These are phyloP conservation scores for Gryllus bimaculatus DNA, from an alignment of 1,140 invertebrate species.

Conservation along the genomic window DNA sequence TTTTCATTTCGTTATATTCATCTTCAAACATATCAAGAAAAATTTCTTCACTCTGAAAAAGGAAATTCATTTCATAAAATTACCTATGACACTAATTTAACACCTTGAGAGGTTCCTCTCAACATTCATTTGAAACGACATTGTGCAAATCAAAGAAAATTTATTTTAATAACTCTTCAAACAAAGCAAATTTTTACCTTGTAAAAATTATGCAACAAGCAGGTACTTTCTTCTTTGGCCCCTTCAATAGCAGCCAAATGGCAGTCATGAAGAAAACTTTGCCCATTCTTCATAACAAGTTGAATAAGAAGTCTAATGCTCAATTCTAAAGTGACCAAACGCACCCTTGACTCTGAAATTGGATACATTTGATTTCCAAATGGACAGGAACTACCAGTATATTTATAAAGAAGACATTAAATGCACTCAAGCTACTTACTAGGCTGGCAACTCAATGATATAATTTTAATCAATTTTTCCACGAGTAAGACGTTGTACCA, in stretches of 20 bases:
- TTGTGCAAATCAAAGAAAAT: no score
- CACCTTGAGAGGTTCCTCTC: neutral
- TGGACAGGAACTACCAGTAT: neutral
- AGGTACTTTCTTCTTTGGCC: constrained; percentile 75
- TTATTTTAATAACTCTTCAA: no score
- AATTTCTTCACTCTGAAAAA: constrained; percentile 80
- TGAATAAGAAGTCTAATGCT: constrained; percentile 64
- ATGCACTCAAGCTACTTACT: constrained; percentile 38
- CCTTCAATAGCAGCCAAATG: constrained; percentile 63
- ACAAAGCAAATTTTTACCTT: constrained; percentile 46
- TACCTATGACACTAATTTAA: neutral
- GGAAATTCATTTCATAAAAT: neutral
- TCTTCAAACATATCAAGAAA: constrained; percentile 99
- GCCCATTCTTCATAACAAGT: constrained; percentile 43
- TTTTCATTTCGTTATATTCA: constrained; percentile 87
- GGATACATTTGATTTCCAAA: constrained; percentile 24
- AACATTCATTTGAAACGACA: neutral
- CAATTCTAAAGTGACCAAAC: constrained; percentile 86
- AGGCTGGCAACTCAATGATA: constrained; percentile 70
- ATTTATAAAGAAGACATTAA: neutral
- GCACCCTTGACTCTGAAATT: constrained; percentile 61
- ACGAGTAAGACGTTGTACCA: constrained; percentile 66
- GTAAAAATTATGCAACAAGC: constrained; percentile 83
- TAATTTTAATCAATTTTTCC: constrained; percentile 69
- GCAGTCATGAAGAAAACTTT: constrained; percentile 47